A percentile compares a stretch with the other conserved stretches of the same genome.
Evolutionary conservation across 1,140 invertebrate species (phyloP).

Genomic region (Drosophila tsacasi): DNA sequence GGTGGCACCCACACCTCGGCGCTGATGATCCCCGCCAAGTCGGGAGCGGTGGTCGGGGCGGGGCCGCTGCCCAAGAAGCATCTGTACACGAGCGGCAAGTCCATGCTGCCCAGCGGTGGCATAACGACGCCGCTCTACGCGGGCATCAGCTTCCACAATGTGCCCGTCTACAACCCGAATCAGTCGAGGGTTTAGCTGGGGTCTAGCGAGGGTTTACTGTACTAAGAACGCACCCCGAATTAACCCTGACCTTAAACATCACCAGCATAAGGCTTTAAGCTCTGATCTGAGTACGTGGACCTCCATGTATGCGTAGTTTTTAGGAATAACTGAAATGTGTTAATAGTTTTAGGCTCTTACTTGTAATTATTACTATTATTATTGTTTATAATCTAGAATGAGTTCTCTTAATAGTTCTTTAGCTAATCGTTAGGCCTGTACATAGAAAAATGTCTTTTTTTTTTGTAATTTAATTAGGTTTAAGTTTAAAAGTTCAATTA

Average conservation of each 20-base stretch:
- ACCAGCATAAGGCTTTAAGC: constrained; percentile 42
- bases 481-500: constrained; percentile 3
- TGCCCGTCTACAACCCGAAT: constrained; percentile 76
- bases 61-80: constrained; percentile 68
- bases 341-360: constrained; percentile 64
- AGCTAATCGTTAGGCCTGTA: constrained; percentile 32
- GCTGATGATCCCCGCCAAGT: constrained; percentile 51
- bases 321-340: constrained; percentile 72
- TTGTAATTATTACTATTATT: background rate
- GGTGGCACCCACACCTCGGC: constrained; percentile 47
- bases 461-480: constrained; percentile 15
- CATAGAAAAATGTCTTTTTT: constrained; percentile 26
- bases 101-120: constrained; percentile 36
- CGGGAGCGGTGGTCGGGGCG: constrained; percentile 6
- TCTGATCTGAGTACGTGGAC: constrained; percentile 21
- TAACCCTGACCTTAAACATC: background rate
- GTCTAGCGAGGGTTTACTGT: background rate
- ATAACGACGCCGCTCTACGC: constrained; percentile 66
- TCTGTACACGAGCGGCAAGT: constrained; percentile 75
- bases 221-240: background rate
- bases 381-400: background rate
- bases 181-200: constrained; percentile 66
- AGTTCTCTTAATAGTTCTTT: constrained; percentile 14
- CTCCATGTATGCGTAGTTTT: constrained; percentile 18
- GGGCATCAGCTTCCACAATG: constrained; percentile 84